These are phyloP conservation scores for Prinia subflava DNA, from an alignment of 2,113 vertebrate species.

Conservation along the genomic window DNA sequence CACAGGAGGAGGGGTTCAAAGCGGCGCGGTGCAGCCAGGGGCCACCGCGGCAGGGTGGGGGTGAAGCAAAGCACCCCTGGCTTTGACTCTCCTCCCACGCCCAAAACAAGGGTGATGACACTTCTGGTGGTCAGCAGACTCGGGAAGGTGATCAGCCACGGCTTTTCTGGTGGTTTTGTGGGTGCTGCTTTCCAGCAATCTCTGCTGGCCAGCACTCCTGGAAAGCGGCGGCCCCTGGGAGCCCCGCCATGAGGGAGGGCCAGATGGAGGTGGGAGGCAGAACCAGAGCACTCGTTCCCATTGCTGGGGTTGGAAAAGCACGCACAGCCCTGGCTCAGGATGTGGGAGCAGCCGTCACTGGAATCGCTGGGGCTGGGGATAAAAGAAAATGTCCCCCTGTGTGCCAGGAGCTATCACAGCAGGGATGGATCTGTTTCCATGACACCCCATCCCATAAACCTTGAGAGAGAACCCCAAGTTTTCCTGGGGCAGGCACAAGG, in stretches of 20 bases:
- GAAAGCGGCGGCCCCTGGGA: background rate
- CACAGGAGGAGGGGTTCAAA: background rate
- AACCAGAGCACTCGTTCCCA: background rate
- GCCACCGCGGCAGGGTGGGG: background rate
- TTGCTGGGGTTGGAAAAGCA: background rate
- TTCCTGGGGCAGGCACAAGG: background rate
- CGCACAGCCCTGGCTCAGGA: background rate
- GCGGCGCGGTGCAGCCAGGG: background rate
- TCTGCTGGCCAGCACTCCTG: background rate
- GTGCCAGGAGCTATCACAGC: accelerated
- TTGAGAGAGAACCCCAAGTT: background rate
- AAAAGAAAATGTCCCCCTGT: background rate
- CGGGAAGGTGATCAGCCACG: accelerated
- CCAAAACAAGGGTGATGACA: background rate
- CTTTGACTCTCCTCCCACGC: background rate
- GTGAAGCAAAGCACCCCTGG: background rate
- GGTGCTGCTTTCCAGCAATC: slow-evolving; percentile 45
- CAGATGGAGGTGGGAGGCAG: slow-evolving; percentile 7
- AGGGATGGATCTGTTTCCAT: background rate
- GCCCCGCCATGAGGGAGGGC: background rate
- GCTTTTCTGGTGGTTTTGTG: background rate
- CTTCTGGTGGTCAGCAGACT: background rate
- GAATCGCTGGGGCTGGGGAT: background rate
- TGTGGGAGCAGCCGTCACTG: background rate
- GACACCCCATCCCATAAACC: too few relatives aligned